Percentiles rank a stretch among this genome's conserved stretches.
Evolutionary conservation across 1,140 invertebrate species (phyloP).

Genomic region (Belonocnema kinseyi): DNA sequence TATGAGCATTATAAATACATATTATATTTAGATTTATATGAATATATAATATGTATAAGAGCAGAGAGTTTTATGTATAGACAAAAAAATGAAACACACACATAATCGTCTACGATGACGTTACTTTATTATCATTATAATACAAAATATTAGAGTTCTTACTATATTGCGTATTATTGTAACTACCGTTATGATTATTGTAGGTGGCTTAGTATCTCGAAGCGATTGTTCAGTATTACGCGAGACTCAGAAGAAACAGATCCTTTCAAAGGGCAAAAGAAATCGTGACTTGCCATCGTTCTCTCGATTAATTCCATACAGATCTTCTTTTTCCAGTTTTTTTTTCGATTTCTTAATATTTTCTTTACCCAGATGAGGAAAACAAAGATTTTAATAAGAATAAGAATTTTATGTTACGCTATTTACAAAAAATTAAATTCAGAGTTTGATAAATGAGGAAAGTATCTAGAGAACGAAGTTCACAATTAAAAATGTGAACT

Average conservation of each 20-base stretch:
- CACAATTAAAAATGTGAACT: not conserved
- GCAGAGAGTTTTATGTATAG: conserved; percentile 51
- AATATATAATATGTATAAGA: conserved; percentile 46
- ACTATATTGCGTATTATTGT: conserved; percentile 24
- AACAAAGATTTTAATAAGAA: not conserved
- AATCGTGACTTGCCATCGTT: conserved; percentile 24
- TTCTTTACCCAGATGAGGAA: not conserved
- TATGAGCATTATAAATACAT: conserved; percentile 48
- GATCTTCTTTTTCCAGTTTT: not conserved
- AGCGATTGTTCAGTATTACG: conserved; percentile 29
- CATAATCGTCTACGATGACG: not conserved
- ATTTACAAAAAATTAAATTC: not conserved
- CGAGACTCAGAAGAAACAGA: conserved; percentile 3
- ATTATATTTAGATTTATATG: conserved; percentile 52
- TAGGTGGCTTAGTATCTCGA: conserved; percentile 18
- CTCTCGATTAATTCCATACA: conserved; percentile 5
- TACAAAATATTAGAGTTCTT: conserved; percentile 26
- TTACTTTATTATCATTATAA: conserved; percentile 42
- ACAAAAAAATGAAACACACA: conserved; percentile 44
- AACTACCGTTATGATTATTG: conserved; percentile 27
- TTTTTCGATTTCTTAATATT: no score
- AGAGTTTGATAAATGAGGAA: not conserved
- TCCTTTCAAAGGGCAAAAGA: conserved; percentile 11
- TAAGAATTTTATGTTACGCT: no score
- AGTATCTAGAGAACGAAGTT: no score